Conservation (phyloP, 2,888 invertebrate genomes). For the Ametastegia equiseti region DNA sequence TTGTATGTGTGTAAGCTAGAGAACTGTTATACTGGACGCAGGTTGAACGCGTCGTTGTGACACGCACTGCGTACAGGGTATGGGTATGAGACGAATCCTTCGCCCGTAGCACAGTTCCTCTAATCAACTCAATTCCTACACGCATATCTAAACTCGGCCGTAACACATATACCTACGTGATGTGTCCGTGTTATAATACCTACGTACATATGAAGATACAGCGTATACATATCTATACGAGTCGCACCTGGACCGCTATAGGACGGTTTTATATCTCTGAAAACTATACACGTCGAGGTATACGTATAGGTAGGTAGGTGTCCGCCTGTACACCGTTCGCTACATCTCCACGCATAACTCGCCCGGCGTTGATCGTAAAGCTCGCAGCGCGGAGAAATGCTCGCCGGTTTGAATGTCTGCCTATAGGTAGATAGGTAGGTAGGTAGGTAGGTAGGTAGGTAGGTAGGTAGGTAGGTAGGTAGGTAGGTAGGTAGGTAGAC, state of each 20-base stretch:
- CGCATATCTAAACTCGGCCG: slow-evolving; percentile 17
- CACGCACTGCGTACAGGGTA: not conserved
- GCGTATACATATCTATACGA: not conserved
- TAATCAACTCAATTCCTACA: slow-evolving; percentile 34
- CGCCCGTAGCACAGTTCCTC: not conserved
- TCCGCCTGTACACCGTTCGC: slow-evolving; percentile 5
- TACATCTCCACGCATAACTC: slow-evolving; percentile 43
- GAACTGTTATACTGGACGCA: slow-evolving; percentile 32
- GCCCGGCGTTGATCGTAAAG: slow-evolving; percentile 33
- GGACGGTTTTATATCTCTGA: not conserved
- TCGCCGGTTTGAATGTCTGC: not conserved
- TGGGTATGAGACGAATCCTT: not conserved
- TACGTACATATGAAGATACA: too few species aligned
- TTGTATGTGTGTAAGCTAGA: too few species aligned
- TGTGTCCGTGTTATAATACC: too few species aligned
- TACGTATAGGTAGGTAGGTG: not conserved
- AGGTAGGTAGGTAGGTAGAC: not conserved
- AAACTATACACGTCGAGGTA: not conserved
- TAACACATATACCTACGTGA: not conserved
- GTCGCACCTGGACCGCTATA: slow-evolving; percentile 5
- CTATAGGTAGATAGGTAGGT: not conserved
- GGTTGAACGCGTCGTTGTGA: not conserved
- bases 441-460: not conserved
- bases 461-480: not conserved
- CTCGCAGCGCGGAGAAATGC: not conserved